phyloP scores from a whole-genome alignment of 2,888 invertebrate genomes.

The Epistrophe eligans region DNA sequence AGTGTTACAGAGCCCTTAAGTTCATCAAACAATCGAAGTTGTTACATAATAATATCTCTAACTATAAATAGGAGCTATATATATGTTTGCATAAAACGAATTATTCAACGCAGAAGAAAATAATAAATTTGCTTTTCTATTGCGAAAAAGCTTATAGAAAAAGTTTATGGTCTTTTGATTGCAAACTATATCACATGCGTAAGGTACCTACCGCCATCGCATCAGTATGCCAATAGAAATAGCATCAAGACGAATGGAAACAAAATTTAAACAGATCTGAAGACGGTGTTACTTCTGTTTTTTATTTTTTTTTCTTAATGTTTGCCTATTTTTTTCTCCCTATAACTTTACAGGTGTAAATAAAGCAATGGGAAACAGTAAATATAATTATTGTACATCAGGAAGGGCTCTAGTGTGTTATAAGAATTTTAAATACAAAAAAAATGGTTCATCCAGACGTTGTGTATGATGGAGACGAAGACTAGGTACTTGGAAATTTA shows the following conservation, averaged over 20 bases:
- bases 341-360: slow-evolving; percentile 15
- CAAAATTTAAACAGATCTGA: not conserved
- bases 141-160: not conserved
- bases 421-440: not conserved
- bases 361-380: slow-evolving; percentile 25
- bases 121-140: slow-evolving; percentile 24
- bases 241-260: not conserved
- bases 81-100: not conserved
- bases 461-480: slow-evolving; percentile 6
- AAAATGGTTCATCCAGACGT: not conserved
- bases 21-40: not conserved
- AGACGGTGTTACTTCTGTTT: not conserved
- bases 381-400: not conserved
- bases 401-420: not conserved
- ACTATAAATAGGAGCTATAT: not conserved
- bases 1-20: not conserved
- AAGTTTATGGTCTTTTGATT: slow-evolving; percentile 19
- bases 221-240: not conserved
- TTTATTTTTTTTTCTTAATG: not conserved
- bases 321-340: not conserved
- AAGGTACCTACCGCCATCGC: not conserved
- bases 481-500: slow-evolving; percentile 27
- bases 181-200: not conserved
- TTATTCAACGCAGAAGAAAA: slow-evolving; percentile 10
- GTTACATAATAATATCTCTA: not conserved